A percentile compares a stretch with the other conserved stretches of the same genome.
Conservation (phyloP, 1,140 invertebrate genomes). For the Thaumatotibia leucotreta region DNA sequence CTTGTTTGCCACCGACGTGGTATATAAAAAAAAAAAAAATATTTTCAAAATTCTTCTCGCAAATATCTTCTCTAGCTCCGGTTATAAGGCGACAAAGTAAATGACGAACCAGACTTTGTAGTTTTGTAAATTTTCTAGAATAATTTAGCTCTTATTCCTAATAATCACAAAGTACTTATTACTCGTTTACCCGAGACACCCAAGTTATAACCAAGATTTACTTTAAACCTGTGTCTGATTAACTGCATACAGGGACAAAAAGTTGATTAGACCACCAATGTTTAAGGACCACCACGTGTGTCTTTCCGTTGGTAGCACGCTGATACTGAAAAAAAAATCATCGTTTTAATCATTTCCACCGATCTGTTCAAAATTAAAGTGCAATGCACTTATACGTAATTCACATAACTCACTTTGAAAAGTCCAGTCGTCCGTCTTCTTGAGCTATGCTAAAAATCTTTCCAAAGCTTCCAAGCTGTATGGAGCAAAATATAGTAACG, state of each 20-base stretch:
- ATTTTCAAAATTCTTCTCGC: too few species aligned
- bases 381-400: slow-evolving; percentile 78
- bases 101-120: too few species aligned
- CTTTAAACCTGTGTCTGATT: slow-evolving; percentile 83
- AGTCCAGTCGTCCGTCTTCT: slow-evolving; percentile 83
- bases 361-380: neutral
- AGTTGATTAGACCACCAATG: slow-evolving; percentile 93
- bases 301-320: slow-evolving; percentile 85
- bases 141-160: too few species aligned
- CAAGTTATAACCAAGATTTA: neutral
- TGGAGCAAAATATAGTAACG: slow-evolving; percentile 86
- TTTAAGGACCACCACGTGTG: slow-evolving; percentile 95
- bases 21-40: too few species aligned
- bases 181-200: too few species aligned
- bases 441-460: slow-evolving; percentile 82
- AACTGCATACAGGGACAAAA: slow-evolving; percentile 93
- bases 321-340: slow-evolving; percentile 79
- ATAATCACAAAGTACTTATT: too few species aligned
- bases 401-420: too few species aligned
- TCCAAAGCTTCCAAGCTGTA: slow-evolving; percentile 82
- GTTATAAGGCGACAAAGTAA: too few species aligned
- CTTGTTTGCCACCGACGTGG: too few species aligned
- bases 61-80: too few species aligned
- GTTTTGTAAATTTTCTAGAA: too few species aligned
- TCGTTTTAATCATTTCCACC: neutral